Evolutionary conservation across 1,140 invertebrate species (phyloP).

Genomic region (Wasmannia auropunctata): DNA sequence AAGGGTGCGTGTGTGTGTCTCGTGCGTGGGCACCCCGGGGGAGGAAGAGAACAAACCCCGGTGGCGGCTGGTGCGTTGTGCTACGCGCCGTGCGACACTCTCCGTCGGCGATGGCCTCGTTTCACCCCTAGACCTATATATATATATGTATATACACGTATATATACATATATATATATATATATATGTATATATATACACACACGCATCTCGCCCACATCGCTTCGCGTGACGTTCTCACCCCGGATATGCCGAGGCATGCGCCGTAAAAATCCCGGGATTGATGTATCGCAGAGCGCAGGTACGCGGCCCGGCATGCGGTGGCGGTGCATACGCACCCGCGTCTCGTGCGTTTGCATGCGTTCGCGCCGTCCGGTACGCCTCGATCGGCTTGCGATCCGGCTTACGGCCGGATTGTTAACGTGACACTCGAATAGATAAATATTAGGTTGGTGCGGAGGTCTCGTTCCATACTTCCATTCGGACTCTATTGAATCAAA

Average conservation of each 20-base stretch:
- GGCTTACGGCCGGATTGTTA: not conserved
- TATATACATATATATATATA: not conserved
- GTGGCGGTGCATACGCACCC: not conserved
- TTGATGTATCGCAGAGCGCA: slow-evolving; percentile 85
- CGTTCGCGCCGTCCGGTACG: slow-evolving; percentile 34
- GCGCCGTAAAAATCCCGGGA: slow-evolving; percentile 82
- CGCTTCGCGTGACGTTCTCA: slow-evolving; percentile 67
- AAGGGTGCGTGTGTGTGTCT: slow-evolving; percentile 1
- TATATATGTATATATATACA: not conserved
- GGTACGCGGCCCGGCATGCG: slow-evolving; percentile 75
- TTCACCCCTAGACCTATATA: slow-evolving; percentile 24
- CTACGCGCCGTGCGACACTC: not conserved
- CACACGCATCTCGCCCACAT: slow-evolving; percentile 16
- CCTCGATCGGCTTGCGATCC: not conserved
- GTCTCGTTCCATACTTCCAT: not conserved
- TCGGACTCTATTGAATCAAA: not conserved
- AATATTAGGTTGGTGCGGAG: not conserved
- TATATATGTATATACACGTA: not conserved
- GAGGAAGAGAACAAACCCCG: not conserved
- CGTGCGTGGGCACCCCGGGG: not conserved
- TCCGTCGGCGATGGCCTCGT: slow-evolving; percentile 5
- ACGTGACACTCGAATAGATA: not conserved
- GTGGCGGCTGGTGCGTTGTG: not conserved
- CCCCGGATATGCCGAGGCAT: slow-evolving; percentile 82
- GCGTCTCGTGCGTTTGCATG: slow-evolving; percentile 75